Percentiles rank a stretch among this genome's conserved stretches.
Conservation (phyloP, 64 coral and sea anemone genomes). For the Stichodactyla mertensii region DNA sequence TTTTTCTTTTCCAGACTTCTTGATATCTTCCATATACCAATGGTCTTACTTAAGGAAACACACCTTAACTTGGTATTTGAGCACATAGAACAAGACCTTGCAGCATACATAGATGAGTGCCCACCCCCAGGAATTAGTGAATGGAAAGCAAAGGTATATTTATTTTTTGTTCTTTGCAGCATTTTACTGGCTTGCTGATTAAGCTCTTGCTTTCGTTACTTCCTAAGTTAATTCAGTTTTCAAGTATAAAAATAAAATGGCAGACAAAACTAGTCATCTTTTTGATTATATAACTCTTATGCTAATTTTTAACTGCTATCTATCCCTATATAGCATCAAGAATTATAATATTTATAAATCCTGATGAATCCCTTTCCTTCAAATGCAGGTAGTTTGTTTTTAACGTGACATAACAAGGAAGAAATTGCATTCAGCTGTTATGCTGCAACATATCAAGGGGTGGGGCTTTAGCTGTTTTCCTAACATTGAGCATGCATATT, state of each 20-base stretch:
- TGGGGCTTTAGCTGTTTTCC: neutral
- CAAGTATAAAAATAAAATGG: too few species aligned
- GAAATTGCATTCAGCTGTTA: neutral
- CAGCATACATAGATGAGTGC: conserved; percentile 74
- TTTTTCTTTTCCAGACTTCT: conserved; percentile 51
- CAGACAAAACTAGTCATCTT: too few species aligned
- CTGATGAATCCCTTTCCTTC: neutral
- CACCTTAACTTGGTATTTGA: conserved; percentile 80
- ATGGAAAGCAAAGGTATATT: conserved; percentile 87
- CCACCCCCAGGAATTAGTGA: conserved; percentile 81
- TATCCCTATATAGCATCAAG: too few species aligned
- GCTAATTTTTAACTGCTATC: too few species aligned
- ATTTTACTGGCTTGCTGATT: neutral
- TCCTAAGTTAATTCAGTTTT: neutral
- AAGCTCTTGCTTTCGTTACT: neutral
- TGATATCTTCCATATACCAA: conserved; percentile 66
- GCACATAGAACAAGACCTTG: conserved; percentile 88
- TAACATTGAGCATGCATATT: neutral
- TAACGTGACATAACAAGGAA: neutral
- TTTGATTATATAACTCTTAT: too few species aligned
- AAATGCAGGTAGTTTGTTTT: neutral
- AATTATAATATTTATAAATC: too few species aligned
- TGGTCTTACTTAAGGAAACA: conserved; percentile 41
- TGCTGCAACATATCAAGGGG: neutral
- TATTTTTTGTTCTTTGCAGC: neutral